Percentiles rank a stretch among this genome's conserved stretches.
phyloP scores from a whole-genome alignment of 30 jellyfish, hydroid and myxozoan species.

The Nemopilema nomurai region DNA sequence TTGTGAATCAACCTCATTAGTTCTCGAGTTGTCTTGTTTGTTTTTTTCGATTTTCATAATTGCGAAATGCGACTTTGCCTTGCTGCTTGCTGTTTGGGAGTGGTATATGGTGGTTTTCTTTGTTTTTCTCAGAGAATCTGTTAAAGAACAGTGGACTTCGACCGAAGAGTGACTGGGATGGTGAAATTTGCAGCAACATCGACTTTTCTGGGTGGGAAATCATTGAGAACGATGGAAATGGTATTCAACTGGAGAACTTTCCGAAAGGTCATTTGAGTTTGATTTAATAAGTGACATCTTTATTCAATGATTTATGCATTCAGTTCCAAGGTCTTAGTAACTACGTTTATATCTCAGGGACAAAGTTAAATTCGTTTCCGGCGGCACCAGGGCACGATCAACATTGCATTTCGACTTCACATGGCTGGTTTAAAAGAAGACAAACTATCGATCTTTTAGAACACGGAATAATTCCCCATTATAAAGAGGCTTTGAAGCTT shows the following conservation, averaged over 20 bases:
- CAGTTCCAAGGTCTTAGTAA: too few species aligned
- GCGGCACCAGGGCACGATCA: slow-evolving; percentile 7
- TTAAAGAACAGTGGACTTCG: slow-evolving; percentile 22
- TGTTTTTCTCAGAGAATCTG: slow-evolving; percentile 31
- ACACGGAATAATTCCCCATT: slow-evolving; percentile 49
- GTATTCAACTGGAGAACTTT: slow-evolving; percentile 28
- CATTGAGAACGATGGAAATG: slow-evolving; percentile 42
- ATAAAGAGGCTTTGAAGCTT: slow-evolving; percentile 17
- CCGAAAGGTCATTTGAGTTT: slow-evolving; percentile 27
- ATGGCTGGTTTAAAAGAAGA: slow-evolving; percentile 36
- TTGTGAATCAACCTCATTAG: not conserved
- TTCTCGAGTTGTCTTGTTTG: too few species aligned
- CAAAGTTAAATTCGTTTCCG: too few species aligned
- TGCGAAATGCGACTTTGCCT: too few species aligned
- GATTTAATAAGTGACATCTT: too few species aligned
- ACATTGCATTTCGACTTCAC: slow-evolving; percentile 54
- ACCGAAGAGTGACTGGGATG: slow-evolving; percentile 39
- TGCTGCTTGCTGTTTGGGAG: too few species aligned
- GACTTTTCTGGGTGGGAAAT: slow-evolving; percentile 47
- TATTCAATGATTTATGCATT: too few species aligned
- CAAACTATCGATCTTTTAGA: slow-evolving; percentile 33
- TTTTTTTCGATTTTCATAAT: too few species aligned
- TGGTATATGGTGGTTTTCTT: too few species aligned
- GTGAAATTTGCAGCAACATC: slow-evolving; percentile 7
- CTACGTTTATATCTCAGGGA: slow-evolving; percentile 18